Conservation (phyloP, 1,140 invertebrate species). For the Sycophila sp. region DNA sequence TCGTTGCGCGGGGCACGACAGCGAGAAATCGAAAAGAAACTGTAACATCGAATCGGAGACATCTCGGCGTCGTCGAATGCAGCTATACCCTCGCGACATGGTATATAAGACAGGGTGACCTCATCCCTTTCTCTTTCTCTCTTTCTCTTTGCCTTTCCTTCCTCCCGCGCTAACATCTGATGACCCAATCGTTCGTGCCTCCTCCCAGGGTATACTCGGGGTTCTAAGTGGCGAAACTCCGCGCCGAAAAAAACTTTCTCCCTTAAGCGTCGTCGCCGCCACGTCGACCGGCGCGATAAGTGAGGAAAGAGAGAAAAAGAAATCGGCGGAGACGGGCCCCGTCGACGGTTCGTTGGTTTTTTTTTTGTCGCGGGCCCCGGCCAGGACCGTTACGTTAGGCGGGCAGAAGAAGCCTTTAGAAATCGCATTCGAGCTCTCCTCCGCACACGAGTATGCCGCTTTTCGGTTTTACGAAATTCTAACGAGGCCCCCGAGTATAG, state of each 20-base stretch:
- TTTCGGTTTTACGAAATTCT: conserved; percentile 31
- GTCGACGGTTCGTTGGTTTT: not conserved
- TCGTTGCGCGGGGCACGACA: no score
- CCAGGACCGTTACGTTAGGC: not conserved
- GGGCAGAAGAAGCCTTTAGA: conserved; percentile 25
- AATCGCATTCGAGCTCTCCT: conserved; percentile 3
- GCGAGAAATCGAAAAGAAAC: no score
- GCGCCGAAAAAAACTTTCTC: conserved; percentile 33
- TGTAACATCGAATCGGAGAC: no score
- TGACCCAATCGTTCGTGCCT: not conserved
- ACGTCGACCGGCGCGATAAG: conserved; percentile 41
- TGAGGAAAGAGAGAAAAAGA: conserved; percentile 23
- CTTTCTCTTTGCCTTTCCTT: no score
- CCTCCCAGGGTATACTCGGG: not conserved
- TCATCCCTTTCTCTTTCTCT: not conserved
- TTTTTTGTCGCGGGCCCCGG: not conserved
- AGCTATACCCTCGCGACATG: no score
- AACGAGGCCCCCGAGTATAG: no score
- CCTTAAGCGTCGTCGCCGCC: conserved; percentile 24
- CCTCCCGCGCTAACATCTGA: no score
- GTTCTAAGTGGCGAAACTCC: conserved; percentile 22
- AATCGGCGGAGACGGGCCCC: not conserved
- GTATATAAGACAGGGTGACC: no score
- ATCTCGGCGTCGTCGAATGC: no score
- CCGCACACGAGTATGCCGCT: not conserved